Base-by-base conservation (phyloP, 2,113 vertebrate genomes). In the Gracilinanus agilis region DNA sequence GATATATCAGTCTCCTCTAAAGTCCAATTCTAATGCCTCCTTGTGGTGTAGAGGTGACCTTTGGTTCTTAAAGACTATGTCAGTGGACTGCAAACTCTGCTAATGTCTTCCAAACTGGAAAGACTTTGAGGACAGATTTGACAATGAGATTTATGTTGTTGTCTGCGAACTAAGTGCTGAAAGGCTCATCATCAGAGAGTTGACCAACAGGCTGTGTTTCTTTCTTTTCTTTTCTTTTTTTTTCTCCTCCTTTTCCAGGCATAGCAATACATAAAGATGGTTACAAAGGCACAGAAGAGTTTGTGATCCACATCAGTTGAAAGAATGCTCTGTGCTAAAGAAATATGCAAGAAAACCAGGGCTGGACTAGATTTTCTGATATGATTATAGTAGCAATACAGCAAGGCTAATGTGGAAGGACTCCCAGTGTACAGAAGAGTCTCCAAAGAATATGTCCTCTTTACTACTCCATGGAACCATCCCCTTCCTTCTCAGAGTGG, bases 401-500 rank as follows among this genome's bases (percentile, higher is more conserved):
- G 16, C n/a, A 40, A 83, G 67, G 19, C n/a, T 40, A 40, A 83
- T 10, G 27, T 23, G 7, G 67, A 16, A 83, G 1, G 19, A 23
- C 13, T 40, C 19, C 67, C 34, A 40, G 67, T 40, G 19, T 34
- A 75, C 1, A 40, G 34, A 75, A 75, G 34, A 75, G 34, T 21
- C 67, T 21, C 67, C 58, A 34, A 29, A 67, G 58, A 34, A 83
- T 2, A 7, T 21, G 19, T 3, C 23, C 5, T 75, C 16, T 75
- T 34, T 6, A 40, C n/a, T 40, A 40, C 19, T 2, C 19, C n/a
- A 83, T 3, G 19, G n/a, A 83, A 83, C 7, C 93, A 67, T 56
- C 90, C 90, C 19, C 89, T 58, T 10, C 94, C 56, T 95, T 91
- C 93, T 96, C 54, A 6, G 89, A 95, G 75, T 44, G 61, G 95